Percentiles rank a stretch among this genome's conserved stretches.
Evolutionary conservation across 2,888 invertebrate genomes (phyloP).

Genomic region (Geotrupes spiniger): DNA sequence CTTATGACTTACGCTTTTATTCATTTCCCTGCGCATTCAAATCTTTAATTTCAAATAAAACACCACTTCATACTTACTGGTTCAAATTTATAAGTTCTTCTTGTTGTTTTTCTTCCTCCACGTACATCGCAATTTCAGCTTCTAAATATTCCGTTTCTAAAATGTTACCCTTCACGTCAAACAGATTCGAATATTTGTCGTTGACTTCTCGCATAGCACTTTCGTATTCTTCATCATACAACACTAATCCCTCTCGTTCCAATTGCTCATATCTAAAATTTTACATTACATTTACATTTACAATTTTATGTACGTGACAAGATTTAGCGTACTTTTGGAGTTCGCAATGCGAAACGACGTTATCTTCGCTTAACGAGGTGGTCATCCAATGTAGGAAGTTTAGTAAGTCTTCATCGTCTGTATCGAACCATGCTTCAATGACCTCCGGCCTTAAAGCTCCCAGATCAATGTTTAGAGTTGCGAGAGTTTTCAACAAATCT

Average conservation of each 20-base stretch:
- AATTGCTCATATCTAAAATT: slow-evolving; percentile 8
- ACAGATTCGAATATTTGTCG: slow-evolving; percentile 10
- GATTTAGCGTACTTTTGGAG: slow-evolving; percentile 11
- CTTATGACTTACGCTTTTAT: neutral
- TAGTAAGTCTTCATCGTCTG: slow-evolving; percentile 8
- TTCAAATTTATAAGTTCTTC: slow-evolving; percentile 9
- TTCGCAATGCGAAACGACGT: slow-evolving; percentile 10
- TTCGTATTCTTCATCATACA: neutral
- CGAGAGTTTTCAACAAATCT: slow-evolving; percentile 13
- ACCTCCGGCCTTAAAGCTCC: slow-evolving; percentile 15
- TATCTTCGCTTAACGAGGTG: slow-evolving; percentile 9
- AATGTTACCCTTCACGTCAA: slow-evolving; percentile 1
- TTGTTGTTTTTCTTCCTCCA: slow-evolving; percentile 7
- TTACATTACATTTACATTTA: neutral
- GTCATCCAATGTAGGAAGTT: slow-evolving; percentile 14
- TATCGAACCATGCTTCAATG: slow-evolving; percentile 22
- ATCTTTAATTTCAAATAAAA: neutral
- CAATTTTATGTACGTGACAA: neutral
- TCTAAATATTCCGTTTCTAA: slow-evolving; percentile 14
- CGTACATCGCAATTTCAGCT: slow-evolving; percentile 7
- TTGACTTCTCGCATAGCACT: slow-evolving; percentile 3
- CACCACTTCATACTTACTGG: neutral
- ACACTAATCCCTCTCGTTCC: neutral
- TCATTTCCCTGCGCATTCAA: neutral
- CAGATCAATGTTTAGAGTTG: slow-evolving; percentile 14